These are phyloP conservation scores for Philaethria dido DNA, from an alignment of 2,888 invertebrate genomes.

Conservation along the genomic window DNA sequence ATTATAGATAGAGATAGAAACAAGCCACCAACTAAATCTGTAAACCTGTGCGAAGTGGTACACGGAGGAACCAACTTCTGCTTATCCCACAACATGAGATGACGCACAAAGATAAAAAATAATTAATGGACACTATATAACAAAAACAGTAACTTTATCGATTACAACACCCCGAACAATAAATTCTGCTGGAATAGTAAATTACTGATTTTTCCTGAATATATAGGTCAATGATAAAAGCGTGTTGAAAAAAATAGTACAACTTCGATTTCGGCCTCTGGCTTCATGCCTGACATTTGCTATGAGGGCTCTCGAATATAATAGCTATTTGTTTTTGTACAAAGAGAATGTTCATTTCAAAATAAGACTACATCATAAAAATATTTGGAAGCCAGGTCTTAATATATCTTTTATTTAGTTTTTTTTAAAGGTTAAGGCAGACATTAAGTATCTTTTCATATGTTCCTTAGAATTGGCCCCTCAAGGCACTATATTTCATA, in stretches of 20 bases:
- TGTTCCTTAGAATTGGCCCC: too few relatives aligned
- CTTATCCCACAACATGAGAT: neutral
- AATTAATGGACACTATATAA: too few relatives aligned
- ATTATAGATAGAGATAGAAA: too few relatives aligned
- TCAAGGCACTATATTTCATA: too few relatives aligned
- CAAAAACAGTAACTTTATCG: neutral
- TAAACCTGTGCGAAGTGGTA: too few relatives aligned
- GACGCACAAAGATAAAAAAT: too few relatives aligned
- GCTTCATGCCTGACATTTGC: slow-evolving; percentile 25
- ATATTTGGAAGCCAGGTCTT: neutral
- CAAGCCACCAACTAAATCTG: too few relatives aligned
- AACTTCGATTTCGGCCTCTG: slow-evolving; percentile 25
- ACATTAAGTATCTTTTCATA: too few relatives aligned
- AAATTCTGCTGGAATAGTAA: neutral
- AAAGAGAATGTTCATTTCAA: slow-evolving; percentile 13
- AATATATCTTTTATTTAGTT: neutral
- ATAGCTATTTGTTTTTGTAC: slow-evolving; percentile 25
- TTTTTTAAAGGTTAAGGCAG: too few relatives aligned
- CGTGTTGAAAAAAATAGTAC: slow-evolving; percentile 10
- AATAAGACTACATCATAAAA: neutral
- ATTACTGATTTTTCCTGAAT: neutral
- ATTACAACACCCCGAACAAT: neutral
- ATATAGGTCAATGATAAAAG: slow-evolving; percentile 20
- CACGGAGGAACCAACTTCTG: too few relatives aligned
- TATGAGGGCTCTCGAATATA: slow-evolving; percentile 21